A percentile compares a stretch with the other conserved stretches of the same genome.
Evolutionary conservation across 2,888 invertebrate genomes (phyloP).

Genomic region (Lamproptera curius): DNA sequence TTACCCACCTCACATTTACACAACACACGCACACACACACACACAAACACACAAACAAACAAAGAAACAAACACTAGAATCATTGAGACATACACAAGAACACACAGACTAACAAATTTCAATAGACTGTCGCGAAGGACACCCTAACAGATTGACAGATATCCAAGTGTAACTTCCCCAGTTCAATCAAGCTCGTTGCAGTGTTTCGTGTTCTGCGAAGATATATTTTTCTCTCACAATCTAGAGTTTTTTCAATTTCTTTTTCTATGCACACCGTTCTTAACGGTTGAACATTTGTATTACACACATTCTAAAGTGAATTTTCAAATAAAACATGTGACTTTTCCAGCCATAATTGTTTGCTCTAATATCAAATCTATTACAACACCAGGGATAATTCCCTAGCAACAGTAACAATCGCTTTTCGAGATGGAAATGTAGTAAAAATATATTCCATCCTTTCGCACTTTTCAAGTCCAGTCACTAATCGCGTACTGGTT

Average conservation of each 20-base stretch:
- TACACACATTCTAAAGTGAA: too few relatives aligned
- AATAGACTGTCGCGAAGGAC: neutral
- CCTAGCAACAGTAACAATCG: neutral
- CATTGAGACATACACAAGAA: conserved; percentile 7
- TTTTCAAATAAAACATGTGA: conserved; percentile 6
- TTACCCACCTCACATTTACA: conserved; percentile 35
- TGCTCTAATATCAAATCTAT: conserved; percentile 3
- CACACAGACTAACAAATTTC: conserved; percentile 16
- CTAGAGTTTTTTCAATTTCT: conserved; percentile 29
- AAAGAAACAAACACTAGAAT: conserved; percentile 12
- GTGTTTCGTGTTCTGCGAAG: conserved; percentile 45
- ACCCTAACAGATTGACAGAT: conserved; percentile 24
- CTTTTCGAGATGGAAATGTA: conserved; percentile 24
- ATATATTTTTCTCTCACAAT: conserved; percentile 24
- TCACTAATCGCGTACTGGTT: conserved; percentile 68
- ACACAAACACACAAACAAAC: conserved; percentile 16
- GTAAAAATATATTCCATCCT: conserved; percentile 53
- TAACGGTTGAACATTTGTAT: conserved; percentile 25
- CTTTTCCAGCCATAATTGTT: conserved; percentile 1
- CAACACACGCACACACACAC: conserved; percentile 24
- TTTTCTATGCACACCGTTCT: too few relatives aligned
- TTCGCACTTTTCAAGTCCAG: conserved; percentile 49
- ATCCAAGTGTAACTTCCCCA: conserved; percentile 23
- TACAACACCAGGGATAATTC: neutral
- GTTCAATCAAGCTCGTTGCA: conserved; percentile 37